Base-by-base conservation (phyloP, 2,888 invertebrate genomes). In the Meliscaeva auricollis region DNA sequence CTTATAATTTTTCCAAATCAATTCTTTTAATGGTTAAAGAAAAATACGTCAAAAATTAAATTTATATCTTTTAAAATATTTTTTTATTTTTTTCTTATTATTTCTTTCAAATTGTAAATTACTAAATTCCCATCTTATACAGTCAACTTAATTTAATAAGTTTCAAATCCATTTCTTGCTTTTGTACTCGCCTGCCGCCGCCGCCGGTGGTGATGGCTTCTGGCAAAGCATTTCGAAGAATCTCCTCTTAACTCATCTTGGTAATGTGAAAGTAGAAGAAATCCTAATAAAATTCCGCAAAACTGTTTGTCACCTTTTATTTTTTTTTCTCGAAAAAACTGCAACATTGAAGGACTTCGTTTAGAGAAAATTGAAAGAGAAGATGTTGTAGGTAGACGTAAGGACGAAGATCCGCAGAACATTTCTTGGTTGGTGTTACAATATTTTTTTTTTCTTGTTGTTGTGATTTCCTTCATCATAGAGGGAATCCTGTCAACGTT, bases 221-320 rank as follows among this genome's bases (percentile, higher is more conserved):
- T 11, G 30, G 32, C 15, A 32, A 54, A 54, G 30, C 54, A 54
- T 54, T 54, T 54, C 5, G 15, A 30, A 54, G 15, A 30, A 15
- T 54, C 5, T 54, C 30, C 9, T 0, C 30, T 15, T 1, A 15
- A 44, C 44, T 15, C 15, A 30, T 30, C 9, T 15, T 15, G 9
- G 15, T 54, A 54, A 54, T 38, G 35, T 3, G 4, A 8, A 38
- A 9, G 7, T 2, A 35, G 58, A 35, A 38, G 35, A 58, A 58
- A 2, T 60, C 26, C 60, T 44, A 41, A 26, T 41, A 35, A 68
- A 77, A 77, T 73, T 77, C 38, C 62, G 60, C 52, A 68, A 82
- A 82, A 73, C 20, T 76, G 58, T 72, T 82, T 82, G 66, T 72
- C 76, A 77, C 66, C 60, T 77, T 46, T 56, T 32, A 35, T 52